These are phyloP conservation scores for Urechis unicinctus DNA, from an alignment of 2,888 invertebrate species.

Conservation along the genomic window DNA sequence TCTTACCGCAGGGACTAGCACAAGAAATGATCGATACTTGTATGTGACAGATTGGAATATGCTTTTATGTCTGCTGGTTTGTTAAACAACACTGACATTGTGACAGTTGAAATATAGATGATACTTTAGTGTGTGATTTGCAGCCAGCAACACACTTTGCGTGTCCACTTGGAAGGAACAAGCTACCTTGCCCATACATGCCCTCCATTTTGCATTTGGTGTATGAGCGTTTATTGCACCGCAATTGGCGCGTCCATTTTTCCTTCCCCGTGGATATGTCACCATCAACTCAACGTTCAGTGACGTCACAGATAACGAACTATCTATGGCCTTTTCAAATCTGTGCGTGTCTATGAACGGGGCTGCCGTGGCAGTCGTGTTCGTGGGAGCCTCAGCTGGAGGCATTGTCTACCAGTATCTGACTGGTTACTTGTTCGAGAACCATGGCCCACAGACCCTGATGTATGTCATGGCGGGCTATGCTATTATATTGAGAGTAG, in stretches of 20 bases:
- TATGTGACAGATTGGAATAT: too few relatives aligned
- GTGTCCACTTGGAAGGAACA: conserved; percentile 28
- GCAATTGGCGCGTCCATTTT: conserved; percentile 28
- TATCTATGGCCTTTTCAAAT: conserved; percentile 26
- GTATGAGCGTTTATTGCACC: conserved; percentile 31
- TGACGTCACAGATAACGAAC: neutral
- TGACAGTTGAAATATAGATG: too few relatives aligned
- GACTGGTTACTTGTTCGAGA: conserved; percentile 26
- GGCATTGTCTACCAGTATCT: conserved; percentile 26
- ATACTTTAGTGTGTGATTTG: neutral
- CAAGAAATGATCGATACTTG: conserved; percentile 29
- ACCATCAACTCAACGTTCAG: conserved; percentile 5
- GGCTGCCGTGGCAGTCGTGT: conserved; percentile 24
- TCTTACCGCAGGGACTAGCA: conserved; percentile 24
- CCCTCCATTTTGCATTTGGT: conserved; percentile 31
- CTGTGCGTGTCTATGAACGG: conserved; percentile 28
- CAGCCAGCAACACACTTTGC: conserved; percentile 29
- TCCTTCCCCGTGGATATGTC: conserved; percentile 13
- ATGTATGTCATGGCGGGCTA: conserved; percentile 24
- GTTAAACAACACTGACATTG: too few relatives aligned
- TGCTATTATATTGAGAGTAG: too few relatives aligned
- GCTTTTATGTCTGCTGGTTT: too few relatives aligned
- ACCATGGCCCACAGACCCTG: conserved; percentile 22
- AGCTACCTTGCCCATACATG: conserved; percentile 27
- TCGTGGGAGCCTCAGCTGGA: conserved; percentile 25